These are phyloP conservation scores for Tetranychus truncatus DNA, from an alignment of 2,888 invertebrate genomes.

Conservation along the genomic window DNA sequence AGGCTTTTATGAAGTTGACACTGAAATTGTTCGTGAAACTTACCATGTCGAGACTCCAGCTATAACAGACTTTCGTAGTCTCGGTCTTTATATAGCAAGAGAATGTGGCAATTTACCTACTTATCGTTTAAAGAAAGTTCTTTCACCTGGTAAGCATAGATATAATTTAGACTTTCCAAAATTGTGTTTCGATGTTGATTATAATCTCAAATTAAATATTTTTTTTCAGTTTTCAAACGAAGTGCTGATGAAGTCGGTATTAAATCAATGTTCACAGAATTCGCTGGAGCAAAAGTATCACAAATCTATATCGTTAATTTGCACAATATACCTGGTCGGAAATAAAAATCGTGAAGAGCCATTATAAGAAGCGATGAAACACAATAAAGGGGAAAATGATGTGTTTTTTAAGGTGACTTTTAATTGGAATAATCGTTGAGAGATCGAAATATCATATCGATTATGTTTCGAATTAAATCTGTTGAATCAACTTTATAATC, in stretches of 20 bases:
- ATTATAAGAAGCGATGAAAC: no score
- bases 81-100: slow-evolving; percentile 50
- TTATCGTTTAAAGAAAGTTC: slow-evolving; percentile 52
- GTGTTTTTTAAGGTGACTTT: no score
- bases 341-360: slow-evolving; percentile 1
- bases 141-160: slow-evolving; percentile 40
- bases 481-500: no score
- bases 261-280: slow-evolving; percentile 50
- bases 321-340: slow-evolving; percentile 12
- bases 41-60: slow-evolving; percentile 56
- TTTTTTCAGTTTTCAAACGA: slow-evolving; percentile 45
- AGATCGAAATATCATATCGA: no score
- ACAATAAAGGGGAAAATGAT: no score
- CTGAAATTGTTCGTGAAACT: slow-evolving; percentile 51
- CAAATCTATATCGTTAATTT: slow-evolving; percentile 52
- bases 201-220: slow-evolving; percentile 15
- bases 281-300: slow-evolving; percentile 53
- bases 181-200: not conserved
- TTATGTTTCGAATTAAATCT: no score
- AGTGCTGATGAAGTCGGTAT: slow-evolving; percentile 32
- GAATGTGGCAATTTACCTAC: slow-evolving; percentile 52
- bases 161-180: not conserved
- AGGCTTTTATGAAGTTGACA: slow-evolving; percentile 58
- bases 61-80: slow-evolving; percentile 42
- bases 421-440: no score